A percentile compares a stretch with the other conserved stretches of the same genome.
Conservation (phyloP, 2,888 invertebrate species). For the Dynastes tityus region DNA sequence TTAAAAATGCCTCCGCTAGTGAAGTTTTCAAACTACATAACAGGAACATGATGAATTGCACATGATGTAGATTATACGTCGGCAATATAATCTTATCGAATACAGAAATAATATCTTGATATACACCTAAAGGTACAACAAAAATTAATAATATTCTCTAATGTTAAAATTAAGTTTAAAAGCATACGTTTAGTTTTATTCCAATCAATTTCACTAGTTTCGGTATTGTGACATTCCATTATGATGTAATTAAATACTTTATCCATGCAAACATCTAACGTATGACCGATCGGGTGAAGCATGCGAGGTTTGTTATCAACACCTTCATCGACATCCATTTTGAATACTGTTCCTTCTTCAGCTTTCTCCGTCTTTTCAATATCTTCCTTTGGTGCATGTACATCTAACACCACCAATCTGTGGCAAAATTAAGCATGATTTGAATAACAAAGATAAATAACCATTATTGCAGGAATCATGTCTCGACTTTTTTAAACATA, state of each 20-base stretch:
- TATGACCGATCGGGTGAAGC: constrained; percentile 76
- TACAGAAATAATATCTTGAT: constrained; percentile 76
- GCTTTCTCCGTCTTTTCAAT: constrained; percentile 71
- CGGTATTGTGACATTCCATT: constrained; percentile 72
- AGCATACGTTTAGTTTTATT: constrained; percentile 73
- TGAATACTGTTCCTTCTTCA: constrained; percentile 68
- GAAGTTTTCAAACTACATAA: constrained; percentile 78
- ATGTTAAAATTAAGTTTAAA: not conserved
- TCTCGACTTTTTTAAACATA: too few relatives aligned
- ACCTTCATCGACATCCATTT: constrained; percentile 74
- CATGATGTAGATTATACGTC: constrained; percentile 86
- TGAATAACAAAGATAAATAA: constrained; percentile 51
- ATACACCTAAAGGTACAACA: constrained; percentile 67
- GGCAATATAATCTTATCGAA: constrained; percentile 89
- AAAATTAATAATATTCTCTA: constrained; percentile 24
- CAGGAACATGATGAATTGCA: constrained; percentile 85
- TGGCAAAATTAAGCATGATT: constrained; percentile 50
- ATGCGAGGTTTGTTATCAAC: constrained; percentile 65
- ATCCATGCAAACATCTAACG: constrained; percentile 85
- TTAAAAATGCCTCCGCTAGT: constrained; percentile 78
- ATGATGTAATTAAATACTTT: constrained; percentile 82
- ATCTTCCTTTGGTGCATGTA: constrained; percentile 76
- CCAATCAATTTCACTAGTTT: constrained; percentile 71
- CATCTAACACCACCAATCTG: constrained; percentile 84
- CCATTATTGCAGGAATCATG: not conserved